Base-by-base conservation (phyloP, 1,140 invertebrate genomes). In the Dinoponera quadriceps region DNA sequence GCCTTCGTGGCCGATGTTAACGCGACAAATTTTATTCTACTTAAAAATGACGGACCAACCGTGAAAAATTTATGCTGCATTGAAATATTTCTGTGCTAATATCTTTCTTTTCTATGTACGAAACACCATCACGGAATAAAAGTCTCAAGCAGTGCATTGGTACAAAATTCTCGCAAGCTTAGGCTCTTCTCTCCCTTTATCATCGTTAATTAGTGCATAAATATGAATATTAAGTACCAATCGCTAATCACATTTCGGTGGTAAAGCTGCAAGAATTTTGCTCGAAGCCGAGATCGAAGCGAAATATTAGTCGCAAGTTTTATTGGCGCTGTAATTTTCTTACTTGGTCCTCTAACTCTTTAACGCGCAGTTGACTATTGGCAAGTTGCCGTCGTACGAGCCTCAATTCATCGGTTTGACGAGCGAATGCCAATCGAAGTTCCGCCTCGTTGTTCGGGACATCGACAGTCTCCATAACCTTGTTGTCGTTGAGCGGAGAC, bases 401-500 rank as follows among this genome's bases (percentile, higher is more conserved):
- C 69, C 96, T 95, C 27, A 98, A 92, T 93, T 98, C 97, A 85
- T 98, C 97, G n/a, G 95, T 95, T 93, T 98, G 97, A 27, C 95
- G 95, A 85, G 96, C 95, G 90, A 96, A 97, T 0, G 97, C 96
- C 84, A 96, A 94, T 85, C 96, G 96, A 83, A 98, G 92, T 96
- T 98, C 93, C 13, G 92, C 90, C 55, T 94, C 93, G 69, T 94
- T 94, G 78, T 93, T 94, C 14, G 93, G 93, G 77, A 92, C 86
- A 60, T 94, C 92, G 14, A 91, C 88, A 18, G 87, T 91, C 60
- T 94, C 93, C 84, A 92, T 54, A 27, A 77, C 85, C 85, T 94
- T 94, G 82, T 94, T 94, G 81, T 94, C 93, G 69, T 93, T 92
- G 25, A 91, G 18, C 18, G 92, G 80, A 14, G 90, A 68, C 0